Evolutionary conservation across 2,888 invertebrate species (phyloP).

Genomic region (Craniophora ligustri): DNA sequence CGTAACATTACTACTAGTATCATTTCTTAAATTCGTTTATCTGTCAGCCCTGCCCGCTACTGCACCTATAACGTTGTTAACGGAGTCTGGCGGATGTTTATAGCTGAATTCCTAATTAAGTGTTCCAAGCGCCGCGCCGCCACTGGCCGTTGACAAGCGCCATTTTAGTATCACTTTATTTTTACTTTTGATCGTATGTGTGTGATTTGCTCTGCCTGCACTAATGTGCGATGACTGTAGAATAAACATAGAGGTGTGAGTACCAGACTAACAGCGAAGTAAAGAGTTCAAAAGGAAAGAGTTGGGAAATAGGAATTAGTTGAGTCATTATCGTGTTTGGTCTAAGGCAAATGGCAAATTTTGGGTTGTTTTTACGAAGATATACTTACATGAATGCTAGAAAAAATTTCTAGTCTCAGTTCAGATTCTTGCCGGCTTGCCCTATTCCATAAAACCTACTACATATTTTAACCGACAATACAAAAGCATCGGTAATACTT

Average conservation of each 20-base stretch:
- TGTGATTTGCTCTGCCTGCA: conserved; percentile 3
- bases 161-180: conserved; percentile 33
- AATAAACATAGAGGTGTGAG: conserved; percentile 23
- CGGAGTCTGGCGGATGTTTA: conserved; percentile 40
- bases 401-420: no score
- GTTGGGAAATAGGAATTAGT: conserved; percentile 17
- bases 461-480: no score
- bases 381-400: no score
- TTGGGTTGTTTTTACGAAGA: no score
- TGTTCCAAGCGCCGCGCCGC: conserved; percentile 15
- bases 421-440: no score
- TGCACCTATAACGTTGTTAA: conserved; percentile 13
- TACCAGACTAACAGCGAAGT: conserved; percentile 16
- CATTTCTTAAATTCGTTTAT: no score
- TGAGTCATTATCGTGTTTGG: conserved; percentile 19
- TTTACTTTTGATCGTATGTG: conserved; percentile 24
- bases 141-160: conserved; percentile 38
- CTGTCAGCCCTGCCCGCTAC: conserved; percentile 14
- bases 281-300: conserved; percentile 27
- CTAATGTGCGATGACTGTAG: neutral
- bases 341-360: neutral
- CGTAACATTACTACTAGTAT: no score
- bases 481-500: no score
- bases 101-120: conserved; percentile 41
- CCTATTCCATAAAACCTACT: no score